Base-by-base conservation (phyloP, 2,797 vertebrate species). In the Lagocephalus sceleratus region DNA sequence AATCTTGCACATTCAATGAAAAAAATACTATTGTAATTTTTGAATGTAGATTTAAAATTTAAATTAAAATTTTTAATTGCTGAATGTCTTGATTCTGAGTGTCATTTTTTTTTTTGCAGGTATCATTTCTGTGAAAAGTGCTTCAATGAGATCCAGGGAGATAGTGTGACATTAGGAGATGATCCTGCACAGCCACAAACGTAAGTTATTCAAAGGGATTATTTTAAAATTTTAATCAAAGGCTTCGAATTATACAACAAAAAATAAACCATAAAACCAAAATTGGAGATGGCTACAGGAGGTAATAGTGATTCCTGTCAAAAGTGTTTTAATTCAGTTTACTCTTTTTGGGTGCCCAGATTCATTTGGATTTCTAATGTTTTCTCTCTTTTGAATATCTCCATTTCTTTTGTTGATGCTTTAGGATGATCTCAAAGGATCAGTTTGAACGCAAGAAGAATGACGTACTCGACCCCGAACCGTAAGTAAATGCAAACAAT, bases 51-150 rank as follows among this genome's bases (percentile, higher is more conserved):
- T 47, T 21, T 38, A 38, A 38, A 39, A n/a, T 16, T n/a, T n/a
- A n/a, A n/a, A n/a, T n/a, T n/a, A n/a, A n/a, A n/a, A n/a, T n/a
- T n/a, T n/a, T n/a, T 10, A 47, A 44, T 5, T 11, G 16, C 44
- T 57, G 1, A 57, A 54, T 6, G 15, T 47, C 35, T 17, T 46
- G 22, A 58, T 6, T 38, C 17, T 39, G 39, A 1, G 20, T 40
- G 38, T 35, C 1, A 56, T 11, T 63, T 1, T 54, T 40, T 76
- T 85, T 42, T 78, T 85, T 88, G 68, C 89, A 99, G 97, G 92
- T 99, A 99, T 92, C 96, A 99, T 91, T 99, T 98, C 90, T 99
- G 97, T 88, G 97, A 99, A 89, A 99, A 98, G 90, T 99, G 97
- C 92, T 99, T 99, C 91, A 99, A 96, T 86, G 97, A 99, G 91